A percentile compares a stretch with the other conserved stretches of the same genome.
phyloP scores from a whole-genome alignment of 2,888 invertebrate genomes.

The Marasmarcha lunaedactyla region DNA sequence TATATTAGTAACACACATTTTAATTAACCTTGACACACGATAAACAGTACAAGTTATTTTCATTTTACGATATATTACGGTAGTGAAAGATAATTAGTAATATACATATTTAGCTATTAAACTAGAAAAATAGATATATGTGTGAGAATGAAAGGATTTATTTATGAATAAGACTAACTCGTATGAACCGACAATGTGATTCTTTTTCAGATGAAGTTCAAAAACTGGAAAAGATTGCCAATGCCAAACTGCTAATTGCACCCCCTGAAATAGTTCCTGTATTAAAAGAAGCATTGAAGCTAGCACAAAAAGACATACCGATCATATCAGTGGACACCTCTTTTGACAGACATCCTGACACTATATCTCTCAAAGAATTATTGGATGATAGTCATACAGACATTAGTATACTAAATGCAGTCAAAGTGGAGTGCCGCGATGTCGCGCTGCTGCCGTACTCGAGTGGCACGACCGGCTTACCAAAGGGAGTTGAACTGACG shows the following conservation, averaged over 20 bases:
- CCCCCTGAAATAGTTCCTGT: slow-evolving; percentile 53
- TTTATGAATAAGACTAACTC: no score
- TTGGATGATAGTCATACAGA: slow-evolving; percentile 56
- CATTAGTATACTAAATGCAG: slow-evolving; percentile 47
- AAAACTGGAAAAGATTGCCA: slow-evolving; percentile 71
- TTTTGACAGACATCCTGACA: slow-evolving; percentile 47
- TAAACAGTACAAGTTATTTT: no score
- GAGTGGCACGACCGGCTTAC: slow-evolving; percentile 87
- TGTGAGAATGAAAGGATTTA: no score
- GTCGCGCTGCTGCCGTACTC: slow-evolving; percentile 81
- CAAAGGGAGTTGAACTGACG: slow-evolving; percentile 79
- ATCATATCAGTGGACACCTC: slow-evolving; percentile 41
- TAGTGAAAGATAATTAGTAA: no score
- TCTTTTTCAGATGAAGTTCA: slow-evolving; percentile 75
- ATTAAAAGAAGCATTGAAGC: slow-evolving; percentile 50
- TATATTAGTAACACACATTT: no score
- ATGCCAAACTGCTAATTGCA: slow-evolving; percentile 73
- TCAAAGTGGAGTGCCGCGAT: slow-evolving; percentile 58
- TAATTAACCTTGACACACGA: no score
- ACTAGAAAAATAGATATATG: no score
- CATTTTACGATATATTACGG: no score
- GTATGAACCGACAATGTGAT: no score
- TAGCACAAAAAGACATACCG: slow-evolving; percentile 53
- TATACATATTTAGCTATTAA: no score
- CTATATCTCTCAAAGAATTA: slow-evolving; percentile 73